Conservation (phyloP, 2,797 vertebrate species). For the Chrysocyon brachyurus region DNA sequence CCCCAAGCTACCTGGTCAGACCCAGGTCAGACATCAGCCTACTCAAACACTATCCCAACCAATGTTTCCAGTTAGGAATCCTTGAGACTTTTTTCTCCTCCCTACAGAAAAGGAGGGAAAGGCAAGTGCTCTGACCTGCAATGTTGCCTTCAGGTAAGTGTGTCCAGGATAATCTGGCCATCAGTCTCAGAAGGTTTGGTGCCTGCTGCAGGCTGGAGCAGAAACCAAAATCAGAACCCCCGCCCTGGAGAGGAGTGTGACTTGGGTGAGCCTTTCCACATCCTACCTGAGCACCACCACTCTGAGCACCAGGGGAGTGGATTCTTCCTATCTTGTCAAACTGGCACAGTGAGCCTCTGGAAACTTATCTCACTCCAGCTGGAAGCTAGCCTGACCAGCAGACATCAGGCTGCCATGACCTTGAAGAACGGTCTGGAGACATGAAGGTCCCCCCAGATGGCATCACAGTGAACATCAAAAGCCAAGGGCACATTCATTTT, state of each 20-base stretch:
- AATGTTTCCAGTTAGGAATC: background rate
- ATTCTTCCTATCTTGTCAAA: background rate
- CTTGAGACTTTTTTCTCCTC: background rate
- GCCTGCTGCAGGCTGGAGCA: conserved; percentile 19
- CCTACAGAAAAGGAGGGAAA: background rate
- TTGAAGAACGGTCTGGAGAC: conserved; percentile 5
- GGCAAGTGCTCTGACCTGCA: background rate
- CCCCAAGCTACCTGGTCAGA: background rate
- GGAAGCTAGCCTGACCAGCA: background rate
- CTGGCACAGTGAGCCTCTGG: background rate
- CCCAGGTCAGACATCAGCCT: background rate
- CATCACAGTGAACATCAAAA: conserved; percentile 9
- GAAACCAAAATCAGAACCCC: background rate
- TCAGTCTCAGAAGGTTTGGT: background rate
- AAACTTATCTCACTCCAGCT: background rate
- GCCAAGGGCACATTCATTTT: conserved; percentile 26
- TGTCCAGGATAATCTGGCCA: background rate
- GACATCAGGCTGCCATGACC: background rate
- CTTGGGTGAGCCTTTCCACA: background rate
- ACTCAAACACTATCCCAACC: background rate
- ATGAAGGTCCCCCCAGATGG: background rate
- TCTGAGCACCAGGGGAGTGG: background rate
- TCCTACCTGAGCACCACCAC: background rate
- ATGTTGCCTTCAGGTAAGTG: background rate
- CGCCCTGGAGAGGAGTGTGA: background rate